phyloP scores from a whole-genome alignment of 2,888 invertebrate species.

The Drosophila planitibia region DNA sequence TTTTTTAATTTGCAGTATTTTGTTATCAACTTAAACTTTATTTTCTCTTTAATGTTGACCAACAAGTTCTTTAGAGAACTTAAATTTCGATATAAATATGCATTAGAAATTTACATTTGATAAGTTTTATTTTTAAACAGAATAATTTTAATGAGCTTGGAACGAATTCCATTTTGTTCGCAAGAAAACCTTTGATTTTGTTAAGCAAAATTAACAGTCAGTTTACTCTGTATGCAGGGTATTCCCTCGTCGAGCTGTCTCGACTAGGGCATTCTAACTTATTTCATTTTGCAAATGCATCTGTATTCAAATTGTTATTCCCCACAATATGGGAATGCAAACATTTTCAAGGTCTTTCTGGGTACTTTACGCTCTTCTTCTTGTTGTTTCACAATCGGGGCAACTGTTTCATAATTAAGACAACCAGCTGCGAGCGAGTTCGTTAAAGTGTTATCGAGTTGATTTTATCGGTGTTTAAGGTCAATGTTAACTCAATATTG shows the following conservation, averaged over 20 bases:
- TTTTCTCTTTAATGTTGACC: no score
- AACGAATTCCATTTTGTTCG: background rate
- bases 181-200: background rate
- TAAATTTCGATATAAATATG: no score
- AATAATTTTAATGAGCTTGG: background rate
- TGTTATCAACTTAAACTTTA: no score
- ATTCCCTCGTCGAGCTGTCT: background rate
- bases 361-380: background rate
- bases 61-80: no score
- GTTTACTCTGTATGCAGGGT: background rate
- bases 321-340: background rate
- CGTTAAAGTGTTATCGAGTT: conserved; percentile 20
- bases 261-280: background rate
- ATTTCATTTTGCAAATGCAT: background rate
- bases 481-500: conserved; percentile 66
- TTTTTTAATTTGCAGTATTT: no score
- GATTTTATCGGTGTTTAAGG: conserved; percentile 29
- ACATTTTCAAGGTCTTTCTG: background rate
- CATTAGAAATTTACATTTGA: no score
- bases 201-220: no score
- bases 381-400: background rate
- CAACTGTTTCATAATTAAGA: conserved; percentile 3
- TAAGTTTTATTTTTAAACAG: no score
- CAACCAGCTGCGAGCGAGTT: conserved; percentile 26
- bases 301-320: background rate